Evolutionary conservation across 2,888 invertebrate species (phyloP).

Genomic region (Lasioglossum villosulum): DNA sequence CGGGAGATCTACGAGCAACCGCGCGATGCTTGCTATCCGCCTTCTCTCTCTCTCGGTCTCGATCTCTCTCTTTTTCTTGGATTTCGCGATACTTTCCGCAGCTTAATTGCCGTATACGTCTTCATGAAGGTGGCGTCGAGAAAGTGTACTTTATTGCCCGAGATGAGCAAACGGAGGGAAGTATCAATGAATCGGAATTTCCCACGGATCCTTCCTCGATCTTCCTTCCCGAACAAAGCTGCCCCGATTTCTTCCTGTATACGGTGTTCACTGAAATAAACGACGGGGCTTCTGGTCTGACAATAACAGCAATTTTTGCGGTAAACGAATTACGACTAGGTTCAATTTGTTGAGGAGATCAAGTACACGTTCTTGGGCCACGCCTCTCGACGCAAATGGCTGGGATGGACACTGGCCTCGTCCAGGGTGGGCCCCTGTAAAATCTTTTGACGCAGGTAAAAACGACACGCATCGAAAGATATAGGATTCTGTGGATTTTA

Average conservation of each 20-base stretch:
- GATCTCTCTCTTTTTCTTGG: background rate
- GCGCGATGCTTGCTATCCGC: background rate
- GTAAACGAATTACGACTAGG: background rate
- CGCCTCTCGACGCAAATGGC: background rate
- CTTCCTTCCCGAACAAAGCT: constrained; percentile 25
- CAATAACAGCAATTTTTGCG: constrained; percentile 1
- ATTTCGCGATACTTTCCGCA: constrained; percentile 12
- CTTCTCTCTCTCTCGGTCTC: background rate
- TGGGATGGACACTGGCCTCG: background rate
- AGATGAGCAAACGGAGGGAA: constrained; percentile 13
- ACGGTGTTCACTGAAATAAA: background rate
- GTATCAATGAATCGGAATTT: constrained; percentile 44
- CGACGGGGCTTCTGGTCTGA: background rate
- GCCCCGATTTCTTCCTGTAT: constrained; percentile 53
- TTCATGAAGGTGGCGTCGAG: constrained; percentile 22
- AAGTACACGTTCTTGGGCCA: background rate
- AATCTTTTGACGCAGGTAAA: too few relatives aligned
- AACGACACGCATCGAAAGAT: too few relatives aligned
- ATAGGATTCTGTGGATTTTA: too few relatives aligned
- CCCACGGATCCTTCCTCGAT: constrained; percentile 13
- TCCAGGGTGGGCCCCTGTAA: background rate
- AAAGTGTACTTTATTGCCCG: constrained; percentile 27
- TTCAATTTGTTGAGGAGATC: background rate
- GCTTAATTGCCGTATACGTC: constrained; percentile 36
- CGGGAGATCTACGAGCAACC: constrained; percentile 12